Conservation (phyloP, 2,797 vertebrate species). For the Xiphorhynchus erythropygius region DNA sequence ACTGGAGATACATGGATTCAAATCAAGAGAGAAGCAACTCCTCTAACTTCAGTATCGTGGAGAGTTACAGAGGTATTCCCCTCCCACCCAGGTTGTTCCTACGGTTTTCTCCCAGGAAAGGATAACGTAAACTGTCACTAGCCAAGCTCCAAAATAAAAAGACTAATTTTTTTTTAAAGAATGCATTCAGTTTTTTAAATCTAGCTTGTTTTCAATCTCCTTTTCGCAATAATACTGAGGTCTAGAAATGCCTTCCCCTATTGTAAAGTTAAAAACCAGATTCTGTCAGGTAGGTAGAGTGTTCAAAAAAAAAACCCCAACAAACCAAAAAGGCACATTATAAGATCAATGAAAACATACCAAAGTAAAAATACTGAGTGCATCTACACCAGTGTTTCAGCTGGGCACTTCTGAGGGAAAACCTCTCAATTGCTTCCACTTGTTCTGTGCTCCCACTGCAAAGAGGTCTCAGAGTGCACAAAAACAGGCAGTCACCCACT, state of each 20-base stretch:
- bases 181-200: background rate
- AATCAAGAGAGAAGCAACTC: background rate
- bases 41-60: background rate
- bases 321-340: background rate
- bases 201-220: background rate
- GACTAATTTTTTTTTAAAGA: background rate
- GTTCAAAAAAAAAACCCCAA: background rate
- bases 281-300: background rate
- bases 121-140: background rate
- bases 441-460: background rate
- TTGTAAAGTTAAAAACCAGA: background rate
- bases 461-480: background rate
- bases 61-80: background rate
- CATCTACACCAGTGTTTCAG: background rate
- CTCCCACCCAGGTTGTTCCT: background rate
- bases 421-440: background rate
- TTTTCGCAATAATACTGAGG: background rate
- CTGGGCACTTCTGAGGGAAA: fast-evolving
- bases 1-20: background rate
- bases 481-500: background rate
- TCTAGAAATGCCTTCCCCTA: background rate
- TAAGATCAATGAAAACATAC: background rate
- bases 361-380: background rate
- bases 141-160: background rate
- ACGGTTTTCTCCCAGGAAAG: background rate